Percentiles rank a stretch among this genome's conserved stretches.
Conservation (phyloP, 2,888 invertebrate genomes). For the Baronia brevicornis region DNA sequence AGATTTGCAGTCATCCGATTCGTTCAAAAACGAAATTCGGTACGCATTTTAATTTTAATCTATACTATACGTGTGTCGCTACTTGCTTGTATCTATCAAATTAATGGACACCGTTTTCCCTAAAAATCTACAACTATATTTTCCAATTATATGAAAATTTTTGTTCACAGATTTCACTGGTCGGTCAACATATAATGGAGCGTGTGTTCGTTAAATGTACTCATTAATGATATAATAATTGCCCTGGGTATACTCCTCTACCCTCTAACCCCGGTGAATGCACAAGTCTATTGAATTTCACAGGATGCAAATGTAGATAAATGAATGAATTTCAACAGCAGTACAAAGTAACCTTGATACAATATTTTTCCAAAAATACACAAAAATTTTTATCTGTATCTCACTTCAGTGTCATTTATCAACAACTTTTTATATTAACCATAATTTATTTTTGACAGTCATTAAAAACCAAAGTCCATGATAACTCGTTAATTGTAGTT, state of each 20-base stretch:
- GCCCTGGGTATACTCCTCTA: no score
- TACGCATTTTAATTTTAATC: background rate
- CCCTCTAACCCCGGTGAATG: no score
- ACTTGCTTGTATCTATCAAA: slow-evolving; percentile 15
- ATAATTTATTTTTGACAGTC: slow-evolving; percentile 3
- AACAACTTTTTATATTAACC: slow-evolving; percentile 30
- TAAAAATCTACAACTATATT: slow-evolving; percentile 31
- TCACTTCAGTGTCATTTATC: slow-evolving; percentile 51
- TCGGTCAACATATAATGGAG: no score
- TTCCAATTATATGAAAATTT: slow-evolving; percentile 12
- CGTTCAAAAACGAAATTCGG: slow-evolving; percentile 10
- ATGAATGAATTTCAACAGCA: slow-evolving; percentile 1
- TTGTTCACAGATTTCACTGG: no score
- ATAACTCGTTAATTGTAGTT: slow-evolving; percentile 32
- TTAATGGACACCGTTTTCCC: slow-evolving; percentile 37
- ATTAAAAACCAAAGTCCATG: background rate
- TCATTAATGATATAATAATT: slow-evolving; percentile 3
- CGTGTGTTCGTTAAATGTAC: background rate
- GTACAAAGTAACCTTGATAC: slow-evolving; percentile 15
- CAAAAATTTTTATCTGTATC: slow-evolving; percentile 30
- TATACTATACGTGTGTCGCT: slow-evolving; percentile 20
- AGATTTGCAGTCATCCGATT: slow-evolving; percentile 9
- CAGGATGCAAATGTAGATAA: slow-evolving; percentile 4
- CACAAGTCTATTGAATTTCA: background rate
- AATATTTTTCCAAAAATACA: slow-evolving; percentile 53